phyloP scores from a whole-genome alignment of 2,113 vertebrate genomes.

The Crotalus helleri region DNA sequence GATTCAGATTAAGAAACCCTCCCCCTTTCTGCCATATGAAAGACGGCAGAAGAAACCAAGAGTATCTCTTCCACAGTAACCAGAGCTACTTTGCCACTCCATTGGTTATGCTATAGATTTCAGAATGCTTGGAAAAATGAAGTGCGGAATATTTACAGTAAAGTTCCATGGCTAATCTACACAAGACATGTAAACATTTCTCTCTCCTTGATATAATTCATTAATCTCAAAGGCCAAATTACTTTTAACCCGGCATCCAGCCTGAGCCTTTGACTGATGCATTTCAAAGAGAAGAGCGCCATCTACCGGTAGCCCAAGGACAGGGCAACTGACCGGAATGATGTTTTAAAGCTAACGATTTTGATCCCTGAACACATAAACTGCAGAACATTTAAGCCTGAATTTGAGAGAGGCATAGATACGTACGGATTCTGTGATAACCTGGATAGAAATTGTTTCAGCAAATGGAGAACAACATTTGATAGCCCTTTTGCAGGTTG shows the following conservation, averaged over 20 bases:
- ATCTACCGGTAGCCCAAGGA: background rate
- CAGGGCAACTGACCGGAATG: background rate
- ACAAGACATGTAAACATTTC: background rate
- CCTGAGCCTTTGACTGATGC: background rate
- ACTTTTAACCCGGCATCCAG: background rate
- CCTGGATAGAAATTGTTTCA: background rate
- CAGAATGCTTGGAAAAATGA: too few species aligned
- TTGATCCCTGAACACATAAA: background rate
- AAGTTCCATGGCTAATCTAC: background rate
- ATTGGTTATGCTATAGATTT: background rate
- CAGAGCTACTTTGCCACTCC: background rate
- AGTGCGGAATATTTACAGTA: background rate
- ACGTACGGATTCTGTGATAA: background rate
- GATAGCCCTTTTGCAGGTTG: background rate
- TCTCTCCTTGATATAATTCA: background rate
- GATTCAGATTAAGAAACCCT: background rate
- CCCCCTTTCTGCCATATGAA: background rate
- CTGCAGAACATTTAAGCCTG: background rate
- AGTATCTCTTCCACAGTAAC: background rate
- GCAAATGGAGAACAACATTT: background rate
- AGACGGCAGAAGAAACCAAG: background rate
- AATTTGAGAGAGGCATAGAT: background rate
- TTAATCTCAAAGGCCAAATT: too few species aligned
- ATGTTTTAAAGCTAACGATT: background rate
- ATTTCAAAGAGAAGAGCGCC: background rate